These are phyloP conservation scores for Rhynchomys soricoides DNA, from an alignment of 2,113 vertebrate species.

Conservation along the genomic window DNA sequence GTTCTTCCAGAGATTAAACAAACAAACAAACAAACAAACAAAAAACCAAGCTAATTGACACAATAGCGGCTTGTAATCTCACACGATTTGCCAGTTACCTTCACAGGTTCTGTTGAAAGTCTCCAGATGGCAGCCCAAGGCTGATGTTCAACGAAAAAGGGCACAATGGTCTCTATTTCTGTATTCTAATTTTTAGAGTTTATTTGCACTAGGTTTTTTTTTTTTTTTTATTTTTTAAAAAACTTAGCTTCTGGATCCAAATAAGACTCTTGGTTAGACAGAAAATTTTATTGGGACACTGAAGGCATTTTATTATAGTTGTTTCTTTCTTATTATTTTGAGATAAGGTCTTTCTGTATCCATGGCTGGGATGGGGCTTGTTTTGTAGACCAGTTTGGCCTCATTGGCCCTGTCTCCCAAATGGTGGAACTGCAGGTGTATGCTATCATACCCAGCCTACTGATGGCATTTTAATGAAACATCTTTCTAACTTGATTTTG, in stretches of 20 bases:
- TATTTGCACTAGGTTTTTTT: neutral
- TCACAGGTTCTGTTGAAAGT: slow-evolving; percentile 26
- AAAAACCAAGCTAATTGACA: slow-evolving; percentile 31
- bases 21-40: too few species aligned
- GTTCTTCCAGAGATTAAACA: slow-evolving; percentile 40
- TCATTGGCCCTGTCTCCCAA: neutral
- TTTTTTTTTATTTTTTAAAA: neutral
- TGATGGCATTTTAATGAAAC: neutral
- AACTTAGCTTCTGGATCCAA: slow-evolving; percentile 2
- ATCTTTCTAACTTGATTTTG: neutral
- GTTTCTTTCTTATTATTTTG: neutral
- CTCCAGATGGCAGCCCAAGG: neutral
- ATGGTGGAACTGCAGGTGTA: neutral
- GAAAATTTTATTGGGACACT: neutral
- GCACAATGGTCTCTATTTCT: neutral
- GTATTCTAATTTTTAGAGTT: neutral
- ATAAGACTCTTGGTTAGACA: neutral
- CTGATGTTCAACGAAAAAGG: neutral
- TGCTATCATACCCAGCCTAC: too few species aligned
- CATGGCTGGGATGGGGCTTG: neutral
- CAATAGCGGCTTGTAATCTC: slow-evolving; percentile 32
- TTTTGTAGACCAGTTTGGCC: neutral
- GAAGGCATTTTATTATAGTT: neutral
- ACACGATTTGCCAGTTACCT: neutral
- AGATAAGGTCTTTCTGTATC: neutral